Evolutionary conservation across 2,888 invertebrate species (phyloP), one percentile per base, ranked within the genome.

Genomic region (Junonia oenone): DNA sequence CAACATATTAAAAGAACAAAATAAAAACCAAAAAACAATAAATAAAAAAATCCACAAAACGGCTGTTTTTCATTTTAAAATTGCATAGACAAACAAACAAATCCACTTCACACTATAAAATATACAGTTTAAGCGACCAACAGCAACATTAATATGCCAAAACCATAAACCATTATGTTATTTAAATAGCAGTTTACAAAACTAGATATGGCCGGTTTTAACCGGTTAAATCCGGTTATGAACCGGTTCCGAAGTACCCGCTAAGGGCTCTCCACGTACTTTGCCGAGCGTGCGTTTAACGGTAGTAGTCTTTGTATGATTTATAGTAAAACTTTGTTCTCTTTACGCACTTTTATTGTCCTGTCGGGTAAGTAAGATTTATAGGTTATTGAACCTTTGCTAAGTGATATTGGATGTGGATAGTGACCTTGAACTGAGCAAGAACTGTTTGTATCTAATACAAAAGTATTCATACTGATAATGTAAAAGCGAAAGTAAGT

Each of bases 271-370:
- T 43, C 43, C 43, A 43, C 43, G 43, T 8, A 22, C 13, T 22
- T n/a, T 22, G 19, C 22, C 22, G 43, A 43, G 43, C 43, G 43
- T 43, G 43, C 43, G 26, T 22, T 43, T 43, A 43, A 43, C 43
- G 43, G 43, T 43, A 43, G 13, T 26, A 43, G n/a, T 43, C 43
- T 43, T 43, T 22, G 26, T 19, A 26, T 43, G 43, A 43, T 43
- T 43, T 43, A 43, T n/a, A n/a, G 26, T 2, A 13, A 43, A 43
- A 43, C 17, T 43, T 43, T 43, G 26, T 13, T 43, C 43, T 26
- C 13, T 43, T 43, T 43, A 43, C 43, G 22, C 43, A 43, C 22
- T 43, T 43, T 43, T 43, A 40, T 40, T 40, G 38, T 40, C 11
- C 38, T 40, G 11, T 40, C 17, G 17, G 6, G 17, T 17, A 40